These are phyloP conservation scores for Carassius gibelio DNA, from an alignment of 2,113 vertebrate species.

Conservation along the genomic window DNA sequence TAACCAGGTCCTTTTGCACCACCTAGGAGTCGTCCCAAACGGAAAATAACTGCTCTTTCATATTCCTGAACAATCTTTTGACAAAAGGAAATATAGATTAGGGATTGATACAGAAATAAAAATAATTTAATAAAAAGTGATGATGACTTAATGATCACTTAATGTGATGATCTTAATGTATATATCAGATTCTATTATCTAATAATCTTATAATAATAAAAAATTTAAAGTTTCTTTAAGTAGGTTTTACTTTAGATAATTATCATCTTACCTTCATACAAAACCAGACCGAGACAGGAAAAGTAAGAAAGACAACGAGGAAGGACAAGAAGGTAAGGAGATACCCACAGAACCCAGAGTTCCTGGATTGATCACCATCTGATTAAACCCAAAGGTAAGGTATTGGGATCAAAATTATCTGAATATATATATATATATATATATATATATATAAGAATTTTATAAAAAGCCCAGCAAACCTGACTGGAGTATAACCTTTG, in stretches of 20 bases:
- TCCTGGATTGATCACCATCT: slow-evolving; percentile 35
- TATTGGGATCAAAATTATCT: not conserved
- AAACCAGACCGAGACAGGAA: slow-evolving; percentile 61
- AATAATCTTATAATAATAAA: not conserved
- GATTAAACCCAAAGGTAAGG: not conserved
- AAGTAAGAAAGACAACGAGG: slow-evolving; percentile 51
- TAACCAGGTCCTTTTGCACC: slow-evolving; percentile 81
- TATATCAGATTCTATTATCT: not conserved
- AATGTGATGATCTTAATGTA: not conserved
- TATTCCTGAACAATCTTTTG: slow-evolving; percentile 80
- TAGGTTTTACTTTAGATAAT: not conserved
- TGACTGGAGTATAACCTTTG: slow-evolving; percentile 21
- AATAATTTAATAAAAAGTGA: too few species aligned
- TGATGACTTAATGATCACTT: too few species aligned
- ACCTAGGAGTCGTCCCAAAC: slow-evolving; percentile 71
- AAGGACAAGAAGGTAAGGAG: slow-evolving; percentile 55
- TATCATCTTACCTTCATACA: slow-evolving; percentile 61
- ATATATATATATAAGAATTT: too few species aligned
- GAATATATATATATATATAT: not conserved
- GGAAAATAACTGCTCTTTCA: slow-evolving; percentile 79
- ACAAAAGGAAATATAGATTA: not conserved
- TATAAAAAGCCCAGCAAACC: slow-evolving; percentile 5
- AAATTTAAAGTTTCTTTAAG: too few species aligned
- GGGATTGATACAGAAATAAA: too few species aligned
- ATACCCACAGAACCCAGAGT: not conserved